Conservation (phyloP, 1,140 invertebrate genomes). For the Glossosoma conforme region DNA sequence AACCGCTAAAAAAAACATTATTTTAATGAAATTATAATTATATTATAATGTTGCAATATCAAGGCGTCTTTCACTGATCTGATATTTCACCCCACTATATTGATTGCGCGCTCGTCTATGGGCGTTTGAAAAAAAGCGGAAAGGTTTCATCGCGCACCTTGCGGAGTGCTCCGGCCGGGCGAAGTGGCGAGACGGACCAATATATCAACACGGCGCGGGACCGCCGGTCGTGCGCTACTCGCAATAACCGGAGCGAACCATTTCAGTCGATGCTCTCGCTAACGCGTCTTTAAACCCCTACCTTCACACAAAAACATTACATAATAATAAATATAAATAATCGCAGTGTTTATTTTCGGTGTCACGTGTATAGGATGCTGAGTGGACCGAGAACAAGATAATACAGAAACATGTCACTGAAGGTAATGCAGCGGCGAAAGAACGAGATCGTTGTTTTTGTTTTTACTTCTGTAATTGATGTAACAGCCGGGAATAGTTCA, state of each 20-base stretch:
- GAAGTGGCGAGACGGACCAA: background rate
- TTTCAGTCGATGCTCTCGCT: too few relatives aligned
- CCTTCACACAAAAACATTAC: background rate
- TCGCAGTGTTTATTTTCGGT: background rate
- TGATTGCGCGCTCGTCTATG: too few relatives aligned
- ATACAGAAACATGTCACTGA: conserved; percentile 23
- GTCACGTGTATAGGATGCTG: background rate
- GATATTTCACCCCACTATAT: background rate
- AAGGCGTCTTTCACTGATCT: background rate
- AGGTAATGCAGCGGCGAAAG: conserved; percentile 21
- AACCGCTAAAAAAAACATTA: too few relatives aligned
- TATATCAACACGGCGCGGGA: background rate
- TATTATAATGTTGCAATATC: background rate
- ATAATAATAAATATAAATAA: background rate
- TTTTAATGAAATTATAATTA: too few relatives aligned
- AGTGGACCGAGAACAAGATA: background rate
- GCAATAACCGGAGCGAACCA: too few relatives aligned
- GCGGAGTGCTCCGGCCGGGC: background rate
- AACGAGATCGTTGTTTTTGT: background rate
- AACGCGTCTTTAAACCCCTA: too few relatives aligned
- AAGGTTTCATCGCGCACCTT: background rate
- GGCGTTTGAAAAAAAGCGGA: background rate
- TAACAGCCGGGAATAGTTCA: conserved; percentile 20
- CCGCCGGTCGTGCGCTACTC: background rate
- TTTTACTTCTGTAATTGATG: conserved; percentile 16